These are phyloP conservation scores for Dermochelys coriacea DNA, from an alignment of 2,797 vertebrate genomes.

Conservation along the genomic window DNA sequence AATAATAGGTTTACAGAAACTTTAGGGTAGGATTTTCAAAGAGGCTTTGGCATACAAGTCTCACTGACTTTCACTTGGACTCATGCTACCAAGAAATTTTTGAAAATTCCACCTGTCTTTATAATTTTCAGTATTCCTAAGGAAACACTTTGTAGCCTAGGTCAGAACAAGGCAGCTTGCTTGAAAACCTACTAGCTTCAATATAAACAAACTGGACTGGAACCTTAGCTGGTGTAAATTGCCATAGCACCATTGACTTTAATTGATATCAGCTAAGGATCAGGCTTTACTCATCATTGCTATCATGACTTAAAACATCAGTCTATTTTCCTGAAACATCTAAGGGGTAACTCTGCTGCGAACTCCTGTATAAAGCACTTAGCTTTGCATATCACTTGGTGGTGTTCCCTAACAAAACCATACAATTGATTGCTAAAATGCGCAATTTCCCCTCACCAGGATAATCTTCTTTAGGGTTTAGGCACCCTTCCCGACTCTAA, in stretches of 20 bases:
- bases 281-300: neutral
- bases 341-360: neutral
- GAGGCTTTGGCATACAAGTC: neutral
- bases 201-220: no score
- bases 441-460: neutral
- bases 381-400: neutral
- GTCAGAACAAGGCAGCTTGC: neutral
- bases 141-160: neutral
- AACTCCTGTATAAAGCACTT: neutral
- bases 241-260: no score
- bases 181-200: neutral
- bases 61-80: neutral
- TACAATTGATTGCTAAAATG: neutral
- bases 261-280: neutral
- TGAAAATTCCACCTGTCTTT: neutral
- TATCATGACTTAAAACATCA: neutral
- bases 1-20: neutral
- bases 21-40: neutral
- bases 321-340: neutral
- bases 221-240: no score
- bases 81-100: neutral
- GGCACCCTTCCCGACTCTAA: neutral
- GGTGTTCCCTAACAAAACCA: neutral
- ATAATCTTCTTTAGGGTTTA: neutral
- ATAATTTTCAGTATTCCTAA: neutral